Conservation (phyloP, 2,888 invertebrate genomes). For the Adineta ricciae region DNA sequence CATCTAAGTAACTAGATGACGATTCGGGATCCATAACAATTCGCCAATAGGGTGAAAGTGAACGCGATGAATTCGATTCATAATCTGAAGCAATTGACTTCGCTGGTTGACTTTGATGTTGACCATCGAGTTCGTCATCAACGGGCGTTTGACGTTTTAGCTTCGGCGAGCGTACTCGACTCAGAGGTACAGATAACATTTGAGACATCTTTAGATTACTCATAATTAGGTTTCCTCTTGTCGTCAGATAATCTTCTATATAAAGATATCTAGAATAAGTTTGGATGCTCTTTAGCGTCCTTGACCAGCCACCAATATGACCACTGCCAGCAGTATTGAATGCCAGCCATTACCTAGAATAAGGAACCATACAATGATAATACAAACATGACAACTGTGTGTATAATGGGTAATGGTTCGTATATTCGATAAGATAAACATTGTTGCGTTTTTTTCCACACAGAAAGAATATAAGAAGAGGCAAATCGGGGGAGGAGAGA, state of each 20-base stretch:
- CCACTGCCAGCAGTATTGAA: not conserved
- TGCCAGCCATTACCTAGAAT: not conserved
- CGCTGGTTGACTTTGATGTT: not conserved
- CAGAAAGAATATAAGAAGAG: not conserved
- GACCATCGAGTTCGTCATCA: conserved; percentile 2
- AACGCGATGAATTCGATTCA: not conserved
- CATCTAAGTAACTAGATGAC: conserved; percentile 6
- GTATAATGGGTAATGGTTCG: conserved; percentile 9
- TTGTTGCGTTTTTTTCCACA: not conserved
- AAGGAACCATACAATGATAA: not conserved
- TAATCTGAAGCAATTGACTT: not conserved
- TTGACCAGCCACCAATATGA: not conserved
- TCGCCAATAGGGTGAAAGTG: conserved; percentile 12
- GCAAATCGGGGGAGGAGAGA: not conserved
- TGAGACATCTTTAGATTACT: not conserved
- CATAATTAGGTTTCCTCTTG: not conserved
- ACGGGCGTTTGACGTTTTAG: not conserved
- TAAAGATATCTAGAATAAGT: not conserved
- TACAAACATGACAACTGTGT: not conserved
- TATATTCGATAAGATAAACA: conserved; percentile 13
- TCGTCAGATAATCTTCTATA: not conserved
- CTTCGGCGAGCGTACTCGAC: not conserved
- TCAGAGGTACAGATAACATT: conserved; percentile 13
- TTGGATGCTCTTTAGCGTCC: not conserved
- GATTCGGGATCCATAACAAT: conserved; percentile 5